phyloP scores from a whole-genome alignment of 2,888 invertebrate genomes.

The Dexiosoma caninum region DNA sequence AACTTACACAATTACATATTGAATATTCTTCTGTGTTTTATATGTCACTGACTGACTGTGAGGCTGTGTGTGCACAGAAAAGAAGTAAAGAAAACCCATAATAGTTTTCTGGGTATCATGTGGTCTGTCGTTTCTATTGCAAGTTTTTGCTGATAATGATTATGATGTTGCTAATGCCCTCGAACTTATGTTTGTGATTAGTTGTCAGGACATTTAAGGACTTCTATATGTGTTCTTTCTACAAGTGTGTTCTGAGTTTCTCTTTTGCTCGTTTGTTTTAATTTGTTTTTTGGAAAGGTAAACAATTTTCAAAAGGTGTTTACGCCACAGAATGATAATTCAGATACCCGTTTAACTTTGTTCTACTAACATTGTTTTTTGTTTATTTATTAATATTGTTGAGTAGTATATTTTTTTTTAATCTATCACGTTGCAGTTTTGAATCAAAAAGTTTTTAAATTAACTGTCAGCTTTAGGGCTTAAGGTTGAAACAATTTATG shows the following conservation, averaged over 20 bases:
- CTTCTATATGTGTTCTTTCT: background rate
- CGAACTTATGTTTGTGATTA: constrained; percentile 45
- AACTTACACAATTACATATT: background rate
- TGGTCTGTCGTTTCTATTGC: constrained; percentile 12
- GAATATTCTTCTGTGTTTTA: too few species aligned
- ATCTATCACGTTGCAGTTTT: background rate
- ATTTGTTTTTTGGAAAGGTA: constrained; percentile 19
- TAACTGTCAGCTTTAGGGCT: background rate
- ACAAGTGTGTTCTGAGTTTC: background rate
- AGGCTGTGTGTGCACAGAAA: background rate
- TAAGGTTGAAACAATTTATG: background rate
- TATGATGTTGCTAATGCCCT: background rate
- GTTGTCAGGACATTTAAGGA: constrained; percentile 36
- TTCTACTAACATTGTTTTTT: background rate
- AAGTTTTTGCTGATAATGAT: background rate
- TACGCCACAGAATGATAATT: constrained; percentile 12
- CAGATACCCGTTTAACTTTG: background rate
- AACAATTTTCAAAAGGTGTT: constrained; percentile 2
- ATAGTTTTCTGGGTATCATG: constrained; percentile 33
- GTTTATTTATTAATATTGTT: background rate
- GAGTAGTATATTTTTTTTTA: background rate
- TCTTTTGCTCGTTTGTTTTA: background rate
- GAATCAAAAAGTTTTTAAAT: background rate
- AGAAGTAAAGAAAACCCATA: constrained; percentile 37
- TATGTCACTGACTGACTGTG: background rate